Evolutionary conservation across 2,113 vertebrate genomes (phyloP).

Genomic region (Penelope pileata): DNA sequence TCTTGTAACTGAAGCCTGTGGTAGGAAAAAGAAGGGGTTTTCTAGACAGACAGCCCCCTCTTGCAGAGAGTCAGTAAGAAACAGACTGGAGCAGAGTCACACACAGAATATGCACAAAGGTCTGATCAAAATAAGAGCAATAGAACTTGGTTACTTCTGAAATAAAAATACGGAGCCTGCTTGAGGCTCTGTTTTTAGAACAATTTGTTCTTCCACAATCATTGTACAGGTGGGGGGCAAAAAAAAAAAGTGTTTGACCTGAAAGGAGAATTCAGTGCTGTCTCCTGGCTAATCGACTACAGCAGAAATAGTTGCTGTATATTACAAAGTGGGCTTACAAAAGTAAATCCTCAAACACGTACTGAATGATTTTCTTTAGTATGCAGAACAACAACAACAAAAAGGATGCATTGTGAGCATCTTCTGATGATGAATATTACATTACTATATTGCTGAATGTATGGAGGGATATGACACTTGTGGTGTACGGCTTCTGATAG

Average conservation of each 20-base stretch:
- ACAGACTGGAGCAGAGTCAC: neutral
- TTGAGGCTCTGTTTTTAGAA: neutral
- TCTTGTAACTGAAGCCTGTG: slow-evolving; percentile 20
- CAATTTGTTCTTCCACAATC: neutral
- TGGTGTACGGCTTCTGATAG: neutral
- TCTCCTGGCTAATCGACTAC: neutral
- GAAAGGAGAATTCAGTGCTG: neutral
- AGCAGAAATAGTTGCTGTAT: neutral
- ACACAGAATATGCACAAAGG: accelerated
- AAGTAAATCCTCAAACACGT: neutral
- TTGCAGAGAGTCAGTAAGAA: neutral
- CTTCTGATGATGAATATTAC: neutral
- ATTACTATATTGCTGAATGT: neutral
- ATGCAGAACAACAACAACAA: neutral
- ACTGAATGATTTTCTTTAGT: neutral
- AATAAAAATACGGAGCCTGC: neutral
- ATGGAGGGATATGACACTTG: neutral
- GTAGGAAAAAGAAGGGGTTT: slow-evolving; percentile 57
- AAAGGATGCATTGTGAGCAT: neutral
- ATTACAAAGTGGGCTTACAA: neutral
- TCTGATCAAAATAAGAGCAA: neutral
- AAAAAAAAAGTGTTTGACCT: neutral
- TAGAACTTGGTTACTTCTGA: neutral
- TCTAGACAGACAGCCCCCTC: slow-evolving; percentile 4
- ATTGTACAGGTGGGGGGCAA: neutral